Conservation (phyloP, 1,140 invertebrate genomes). For the Nephotettix cincticeps region DNA sequence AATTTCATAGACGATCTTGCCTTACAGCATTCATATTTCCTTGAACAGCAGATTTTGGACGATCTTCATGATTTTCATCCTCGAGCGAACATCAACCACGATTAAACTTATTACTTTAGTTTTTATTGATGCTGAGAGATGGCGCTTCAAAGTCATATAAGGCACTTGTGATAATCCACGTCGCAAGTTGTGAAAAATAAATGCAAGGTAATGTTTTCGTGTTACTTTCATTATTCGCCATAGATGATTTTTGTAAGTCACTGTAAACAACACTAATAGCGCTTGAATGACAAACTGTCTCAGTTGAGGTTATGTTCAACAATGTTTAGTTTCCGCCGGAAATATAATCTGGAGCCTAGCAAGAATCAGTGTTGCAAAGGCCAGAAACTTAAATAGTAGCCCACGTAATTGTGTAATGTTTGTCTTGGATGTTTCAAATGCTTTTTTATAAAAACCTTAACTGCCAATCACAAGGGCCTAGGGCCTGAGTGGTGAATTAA, state of each 20-base stretch:
- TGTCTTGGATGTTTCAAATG: too few species aligned
- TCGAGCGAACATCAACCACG: constrained; percentile 32
- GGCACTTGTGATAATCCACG: constrained; percentile 32
- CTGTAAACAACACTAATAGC: constrained; percentile 21
- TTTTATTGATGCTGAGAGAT: constrained; percentile 30
- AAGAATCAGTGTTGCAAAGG: constrained; percentile 15
- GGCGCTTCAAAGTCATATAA: constrained; percentile 28
- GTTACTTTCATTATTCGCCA: constrained; percentile 15
- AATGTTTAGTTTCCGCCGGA: constrained; percentile 6
- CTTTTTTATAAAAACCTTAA: too few species aligned
- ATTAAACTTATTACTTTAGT: constrained; percentile 33
- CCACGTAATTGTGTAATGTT: too few species aligned
- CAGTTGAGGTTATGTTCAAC: constrained; percentile 11
- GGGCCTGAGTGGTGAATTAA: too few species aligned
- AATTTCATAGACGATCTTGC: constrained; percentile 29
- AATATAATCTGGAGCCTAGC: constrained; percentile 16
- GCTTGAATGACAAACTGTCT: background rate
- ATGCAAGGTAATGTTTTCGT: constrained; percentile 17
- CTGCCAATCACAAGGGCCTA: too few species aligned
- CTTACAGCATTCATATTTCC: constrained; percentile 39
- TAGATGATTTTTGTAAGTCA: constrained; percentile 5
- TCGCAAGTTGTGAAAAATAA: constrained; percentile 33
- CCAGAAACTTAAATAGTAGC: constrained; percentile 18
- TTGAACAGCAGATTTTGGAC: constrained; percentile 39
- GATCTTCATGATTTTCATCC: constrained; percentile 38